Base-by-base conservation (phyloP, 2,888 invertebrate genomes). In the Sycophila texana region DNA sequence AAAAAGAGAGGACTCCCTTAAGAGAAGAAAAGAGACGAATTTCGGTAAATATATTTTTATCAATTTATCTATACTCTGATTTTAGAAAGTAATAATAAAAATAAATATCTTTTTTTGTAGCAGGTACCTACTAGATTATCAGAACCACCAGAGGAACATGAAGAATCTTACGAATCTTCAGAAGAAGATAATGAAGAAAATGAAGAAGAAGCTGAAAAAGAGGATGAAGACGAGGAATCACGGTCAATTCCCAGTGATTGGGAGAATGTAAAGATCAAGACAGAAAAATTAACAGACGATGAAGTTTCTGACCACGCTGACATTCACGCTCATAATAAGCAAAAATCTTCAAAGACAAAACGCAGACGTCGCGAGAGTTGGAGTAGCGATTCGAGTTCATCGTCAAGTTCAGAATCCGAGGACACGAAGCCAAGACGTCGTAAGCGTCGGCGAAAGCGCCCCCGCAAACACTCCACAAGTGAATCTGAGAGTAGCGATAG, bases 261-360 rank as follows among this genome's bases (percentile, higher is more conserved):
- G 89, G 87, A 88, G 74, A 88, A 88, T 13, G 86, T 88, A 10
- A 83, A 83, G 18, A 87, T 89, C 18, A 89, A 90, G 80, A 85
- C 85, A 1, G 89, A 90, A 70, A 85, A 86, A 20, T 22, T 85
- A n/a, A 87, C 87, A 22, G 89, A 89, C 22, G 85, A 83, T 4
- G 80, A 82, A 4, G 47, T 16, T 13, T 67, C 72, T 7, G 63
- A 47, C 14, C 49, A 74, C 76, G n/a, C 47, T 39, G 47, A 67
- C 47, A 67, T 84, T 53, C 55, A 67, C 22, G 20, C 76, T 22
- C 51, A 63, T 7, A 39, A 39, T 4, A 39, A 53, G 53, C 53
- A 16, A 12, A 83, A 70, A 16, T 83, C 81, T 0, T 49, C 70
- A 1, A 86, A 85, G 57, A 86, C 83, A 30, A 79, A 83, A 18